phyloP scores from a whole-genome alignment of 2,888 invertebrate species.

The Ennomos quercinarius region DNA sequence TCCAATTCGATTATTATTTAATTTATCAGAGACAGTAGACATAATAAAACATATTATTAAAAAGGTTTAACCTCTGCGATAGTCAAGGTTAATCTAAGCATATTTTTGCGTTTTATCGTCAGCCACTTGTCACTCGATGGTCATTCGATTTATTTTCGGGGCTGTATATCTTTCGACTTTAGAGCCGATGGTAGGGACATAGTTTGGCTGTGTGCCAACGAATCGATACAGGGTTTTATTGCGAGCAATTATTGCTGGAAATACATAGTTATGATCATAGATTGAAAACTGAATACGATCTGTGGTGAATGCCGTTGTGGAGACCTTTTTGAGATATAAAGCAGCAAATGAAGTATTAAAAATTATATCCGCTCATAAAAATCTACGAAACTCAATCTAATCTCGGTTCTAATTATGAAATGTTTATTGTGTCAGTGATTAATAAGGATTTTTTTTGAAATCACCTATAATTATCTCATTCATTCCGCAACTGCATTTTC shows the following conservation, averaged over 20 bases:
- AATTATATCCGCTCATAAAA: too few relatives aligned
- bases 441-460: too few relatives aligned
- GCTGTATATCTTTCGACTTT: conserved; percentile 33
- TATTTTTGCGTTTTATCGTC: conserved; percentile 36
- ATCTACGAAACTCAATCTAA: too few relatives aligned
- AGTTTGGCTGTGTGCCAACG: conserved; percentile 41
- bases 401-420: too few relatives aligned
- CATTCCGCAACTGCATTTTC: too few relatives aligned
- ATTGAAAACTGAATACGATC: conserved; percentile 42
- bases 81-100: conserved; percentile 31
- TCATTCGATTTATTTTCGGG: conserved; percentile 29
- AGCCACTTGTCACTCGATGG: conserved; percentile 29
- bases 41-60: conserved; percentile 30
- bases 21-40: conserved; percentile 12
- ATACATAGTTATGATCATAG: conserved; percentile 35
- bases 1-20: conserved; percentile 24
- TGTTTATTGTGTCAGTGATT: too few relatives aligned
- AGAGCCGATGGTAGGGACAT: conserved; percentile 36
- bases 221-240: conserved; percentile 44
- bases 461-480: too few relatives aligned
- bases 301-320: conserved; percentile 21
- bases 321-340: conserved; percentile 8
- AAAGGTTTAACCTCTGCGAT: conserved; percentile 29
- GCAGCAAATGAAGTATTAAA: too few relatives aligned
- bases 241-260: conserved; percentile 41